Percentiles rank a stretch among this genome's conserved stretches.
Conservation (phyloP, 1,140 invertebrate genomes). For the Aphelinus atriplicis region DNA sequence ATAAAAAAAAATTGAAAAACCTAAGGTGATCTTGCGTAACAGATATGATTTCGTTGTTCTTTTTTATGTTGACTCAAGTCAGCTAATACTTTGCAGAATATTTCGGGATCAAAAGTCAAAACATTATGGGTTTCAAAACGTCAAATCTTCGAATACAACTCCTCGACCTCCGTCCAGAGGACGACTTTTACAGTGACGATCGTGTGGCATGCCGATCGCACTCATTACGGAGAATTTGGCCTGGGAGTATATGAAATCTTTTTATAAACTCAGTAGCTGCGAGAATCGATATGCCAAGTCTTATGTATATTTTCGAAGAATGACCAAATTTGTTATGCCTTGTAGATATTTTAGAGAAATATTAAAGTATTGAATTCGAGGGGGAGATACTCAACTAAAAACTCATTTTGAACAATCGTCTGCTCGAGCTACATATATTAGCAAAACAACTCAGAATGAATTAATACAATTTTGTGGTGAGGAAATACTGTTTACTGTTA, state of each 20-base stretch:
- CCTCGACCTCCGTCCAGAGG: no score
- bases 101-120: not conserved
- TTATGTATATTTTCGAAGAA: conserved; percentile 42
- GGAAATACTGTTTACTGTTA: conserved; percentile 44
- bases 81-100: no score
- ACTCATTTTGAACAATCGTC: conserved; percentile 44
- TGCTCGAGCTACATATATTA: conserved; percentile 47
- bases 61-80: no score
- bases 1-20: not conserved
- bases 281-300: conserved; percentile 15
- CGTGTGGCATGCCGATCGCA: no score
- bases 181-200: no score
- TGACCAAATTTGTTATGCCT: conserved; percentile 42
- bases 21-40: not conserved
- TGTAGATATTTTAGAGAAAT: conserved; percentile 45
- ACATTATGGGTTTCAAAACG: not conserved
- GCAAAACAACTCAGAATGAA: conserved; percentile 51
- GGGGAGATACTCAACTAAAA: conserved; percentile 35
- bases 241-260: no score
- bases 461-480: conserved; percentile 47
- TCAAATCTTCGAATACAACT: not conserved
- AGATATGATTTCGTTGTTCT: not conserved
- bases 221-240: no score
- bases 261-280: no score
- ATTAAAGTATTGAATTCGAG: conserved; percentile 46